Conservation (phyloP, 2,888 invertebrate species). For the Mythimna pallens region DNA sequence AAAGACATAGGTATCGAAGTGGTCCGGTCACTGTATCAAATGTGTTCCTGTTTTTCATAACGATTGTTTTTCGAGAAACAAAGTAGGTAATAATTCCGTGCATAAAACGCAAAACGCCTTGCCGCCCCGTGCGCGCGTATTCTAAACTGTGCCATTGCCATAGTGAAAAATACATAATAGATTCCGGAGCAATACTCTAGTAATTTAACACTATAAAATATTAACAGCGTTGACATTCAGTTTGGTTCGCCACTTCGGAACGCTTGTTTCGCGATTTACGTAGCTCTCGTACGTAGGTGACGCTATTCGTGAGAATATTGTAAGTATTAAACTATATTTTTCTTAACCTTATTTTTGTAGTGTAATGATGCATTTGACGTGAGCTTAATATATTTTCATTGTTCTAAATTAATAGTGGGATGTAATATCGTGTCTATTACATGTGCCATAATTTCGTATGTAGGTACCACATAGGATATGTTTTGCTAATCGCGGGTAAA, state of each 20-base stretch:
- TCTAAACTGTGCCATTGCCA: not conserved
- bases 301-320: not conserved
- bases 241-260: not conserved
- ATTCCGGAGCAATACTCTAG: conserved; percentile 2
- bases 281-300: not conserved
- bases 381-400: not conserved
- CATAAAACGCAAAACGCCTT: not conserved
- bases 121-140: not conserved
- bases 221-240: not conserved
- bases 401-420: not conserved
- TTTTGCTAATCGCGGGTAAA: not conserved
- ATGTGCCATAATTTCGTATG: not conserved
- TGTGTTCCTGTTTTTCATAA: not conserved
- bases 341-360: not conserved
- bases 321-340: not conserved
- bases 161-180: not conserved
- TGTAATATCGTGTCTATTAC: not conserved
- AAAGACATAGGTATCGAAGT: not conserved
- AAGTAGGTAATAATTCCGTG: not conserved
- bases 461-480: not conserved
- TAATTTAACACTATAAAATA: conserved; percentile 36
- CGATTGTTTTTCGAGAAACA: not conserved
- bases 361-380: not conserved
- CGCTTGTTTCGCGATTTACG: not conserved
- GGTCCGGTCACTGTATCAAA: not conserved